Evolutionary conservation across 2,797 vertebrate species (phyloP).

Genomic region (Sebastes diploproa): DNA sequence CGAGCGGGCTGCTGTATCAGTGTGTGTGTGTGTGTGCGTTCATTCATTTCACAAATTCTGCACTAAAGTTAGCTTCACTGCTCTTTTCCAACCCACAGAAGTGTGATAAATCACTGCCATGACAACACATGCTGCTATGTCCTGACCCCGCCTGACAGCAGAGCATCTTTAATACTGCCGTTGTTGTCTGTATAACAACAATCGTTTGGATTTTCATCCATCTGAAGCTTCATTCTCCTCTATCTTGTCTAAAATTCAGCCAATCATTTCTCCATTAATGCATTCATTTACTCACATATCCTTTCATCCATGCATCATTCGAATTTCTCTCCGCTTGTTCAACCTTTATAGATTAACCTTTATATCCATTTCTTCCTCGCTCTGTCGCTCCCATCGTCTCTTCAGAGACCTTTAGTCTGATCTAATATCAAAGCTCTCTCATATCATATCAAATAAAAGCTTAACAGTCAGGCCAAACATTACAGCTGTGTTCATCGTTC

Average conservation of each 20-base stretch:
- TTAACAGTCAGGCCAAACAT: background rate
- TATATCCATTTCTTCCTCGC: background rate
- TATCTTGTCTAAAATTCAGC: background rate
- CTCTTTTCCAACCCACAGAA: background rate
- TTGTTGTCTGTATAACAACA: background rate
- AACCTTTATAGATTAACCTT: background rate
- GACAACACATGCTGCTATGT: background rate
- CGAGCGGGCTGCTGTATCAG: background rate
- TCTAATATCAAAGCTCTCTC: conserved; percentile 34
- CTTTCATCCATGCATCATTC: conserved; percentile 23
- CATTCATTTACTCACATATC: background rate
- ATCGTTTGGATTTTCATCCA: background rate
- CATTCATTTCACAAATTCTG: conserved; percentile 1
- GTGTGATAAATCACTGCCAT: conserved; percentile 1
- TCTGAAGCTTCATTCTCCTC: background rate
- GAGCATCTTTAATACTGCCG: background rate
- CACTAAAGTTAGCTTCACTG: conserved; percentile 21
- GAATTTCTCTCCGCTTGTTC: background rate
- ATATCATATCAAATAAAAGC: conserved; percentile 25
- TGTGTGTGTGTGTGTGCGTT: background rate
- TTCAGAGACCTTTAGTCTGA: conserved; percentile 19
- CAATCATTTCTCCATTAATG: background rate
- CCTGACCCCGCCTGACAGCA: background rate
- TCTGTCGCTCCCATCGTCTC: conserved; percentile 14
- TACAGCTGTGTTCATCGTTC: background rate